These are phyloP conservation scores for Gadus chalcogrammus DNA, from an alignment of 2,113 vertebrate genomes.

Conservation along the genomic window DNA sequence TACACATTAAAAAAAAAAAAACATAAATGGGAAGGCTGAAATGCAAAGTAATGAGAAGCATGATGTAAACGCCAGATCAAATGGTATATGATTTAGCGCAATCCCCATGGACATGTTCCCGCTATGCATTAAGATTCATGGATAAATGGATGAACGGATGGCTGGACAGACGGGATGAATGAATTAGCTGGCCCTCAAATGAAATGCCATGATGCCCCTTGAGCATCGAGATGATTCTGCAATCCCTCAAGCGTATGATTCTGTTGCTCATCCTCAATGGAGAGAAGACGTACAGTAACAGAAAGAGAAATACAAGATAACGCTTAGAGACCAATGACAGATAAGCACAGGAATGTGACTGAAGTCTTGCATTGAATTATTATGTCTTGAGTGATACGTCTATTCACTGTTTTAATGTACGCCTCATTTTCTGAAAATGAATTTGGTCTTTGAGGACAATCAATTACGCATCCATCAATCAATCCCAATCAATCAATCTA, in stretches of 20 bases:
- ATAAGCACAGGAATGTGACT: too few relatives aligned
- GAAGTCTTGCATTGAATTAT: too few relatives aligned
- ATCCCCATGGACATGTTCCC: background rate
- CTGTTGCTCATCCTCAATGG: background rate
- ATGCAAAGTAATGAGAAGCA: too few relatives aligned
- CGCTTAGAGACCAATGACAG: constrained; percentile 4
- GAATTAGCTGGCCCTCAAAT: background rate
- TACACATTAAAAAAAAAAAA: background rate
- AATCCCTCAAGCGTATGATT: background rate
- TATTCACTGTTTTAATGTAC: too few relatives aligned
- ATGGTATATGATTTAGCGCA: too few relatives aligned
- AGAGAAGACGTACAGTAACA: background rate
- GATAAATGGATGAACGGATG: background rate
- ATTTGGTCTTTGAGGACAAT: too few relatives aligned
- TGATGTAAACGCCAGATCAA: too few relatives aligned
- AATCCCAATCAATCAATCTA: too few relatives aligned
- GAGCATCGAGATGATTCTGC: constrained; percentile 10
- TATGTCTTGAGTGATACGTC: too few relatives aligned
- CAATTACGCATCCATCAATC: too few relatives aligned
- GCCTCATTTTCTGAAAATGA: too few relatives aligned
- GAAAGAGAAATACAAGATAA: constrained; percentile 8
- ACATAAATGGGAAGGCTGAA: too few relatives aligned
- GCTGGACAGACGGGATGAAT: background rate
- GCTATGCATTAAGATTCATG: background rate
- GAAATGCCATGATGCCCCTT: background rate